A percentile compares a stretch with the other conserved stretches of the same genome.
These are phyloP conservation scores for Dermolepida albohirtum DNA, from an alignment of 2,888 invertebrate genomes.

Conservation along the genomic window DNA sequence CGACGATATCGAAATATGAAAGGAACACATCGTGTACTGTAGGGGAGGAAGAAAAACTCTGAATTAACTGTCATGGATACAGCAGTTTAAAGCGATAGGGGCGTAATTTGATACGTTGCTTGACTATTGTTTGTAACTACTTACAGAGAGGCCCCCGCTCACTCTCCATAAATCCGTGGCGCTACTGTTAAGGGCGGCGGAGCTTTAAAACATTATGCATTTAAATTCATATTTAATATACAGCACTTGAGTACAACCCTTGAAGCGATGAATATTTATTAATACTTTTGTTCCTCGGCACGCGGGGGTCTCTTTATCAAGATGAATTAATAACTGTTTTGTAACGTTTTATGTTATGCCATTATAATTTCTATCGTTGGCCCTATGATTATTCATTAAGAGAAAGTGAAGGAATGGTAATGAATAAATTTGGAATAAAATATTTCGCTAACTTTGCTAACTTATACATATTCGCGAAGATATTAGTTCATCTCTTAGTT, in stretches of 20 bases:
- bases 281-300: conserved; percentile 54
- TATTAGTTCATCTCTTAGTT: too few relatives aligned
- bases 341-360: conserved; percentile 44
- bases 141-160: conserved; percentile 53
- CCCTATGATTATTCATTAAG: conserved; percentile 35
- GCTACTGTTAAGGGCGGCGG: conserved; percentile 53
- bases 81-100: conserved; percentile 58
- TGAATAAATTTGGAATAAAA: too few relatives aligned
- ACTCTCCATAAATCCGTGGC: conserved; percentile 57
- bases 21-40: conserved; percentile 60
- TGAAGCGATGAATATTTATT: conserved; percentile 60
- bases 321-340: conserved; percentile 49
- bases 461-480: too few relatives aligned
- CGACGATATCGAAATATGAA: conserved; percentile 60
- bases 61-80: conserved; percentile 65
- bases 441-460: too few relatives aligned
- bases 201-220: conserved; percentile 57
- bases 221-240: conserved; percentile 64
- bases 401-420: not conserved
- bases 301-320: conserved; percentile 46
- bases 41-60: conserved; percentile 49
- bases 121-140: conserved; percentile 59
- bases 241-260: conserved; percentile 53
- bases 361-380: conserved; percentile 28
- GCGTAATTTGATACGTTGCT: conserved; percentile 57